Conservation (phyloP, 2,113 vertebrate species). For the Gasterosteus aculeatus region DNA sequence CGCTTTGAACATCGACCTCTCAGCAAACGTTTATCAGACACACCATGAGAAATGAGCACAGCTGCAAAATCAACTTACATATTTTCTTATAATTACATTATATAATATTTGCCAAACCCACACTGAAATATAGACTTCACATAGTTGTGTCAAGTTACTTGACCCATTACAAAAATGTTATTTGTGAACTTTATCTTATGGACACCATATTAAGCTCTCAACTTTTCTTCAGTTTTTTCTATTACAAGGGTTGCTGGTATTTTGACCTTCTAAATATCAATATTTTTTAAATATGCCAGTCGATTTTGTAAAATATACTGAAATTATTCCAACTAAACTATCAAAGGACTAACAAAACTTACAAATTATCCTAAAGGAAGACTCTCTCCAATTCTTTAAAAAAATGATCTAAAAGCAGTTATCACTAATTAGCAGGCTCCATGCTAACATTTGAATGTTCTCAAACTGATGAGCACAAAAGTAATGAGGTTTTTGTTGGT, state of each 20-base stretch:
- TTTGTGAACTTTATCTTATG: background rate
- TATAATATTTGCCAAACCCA: background rate
- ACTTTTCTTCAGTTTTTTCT: too few species aligned
- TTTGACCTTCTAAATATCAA: too few species aligned
- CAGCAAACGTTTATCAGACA: background rate
- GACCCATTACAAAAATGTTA: background rate
- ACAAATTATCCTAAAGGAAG: background rate
- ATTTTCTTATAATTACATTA: background rate
- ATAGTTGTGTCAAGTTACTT: background rate
- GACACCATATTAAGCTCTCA: background rate
- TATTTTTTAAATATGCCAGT: too few species aligned
- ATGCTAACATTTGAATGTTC: background rate
- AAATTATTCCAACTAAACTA: too few species aligned
- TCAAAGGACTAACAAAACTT: too few species aligned
- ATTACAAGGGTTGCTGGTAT: too few species aligned
- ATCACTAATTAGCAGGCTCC: background rate
- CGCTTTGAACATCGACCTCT: background rate
- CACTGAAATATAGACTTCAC: background rate
- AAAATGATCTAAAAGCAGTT: background rate
- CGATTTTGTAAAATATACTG: too few species aligned
- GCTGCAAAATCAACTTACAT: background rate
- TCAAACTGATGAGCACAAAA: too few species aligned
- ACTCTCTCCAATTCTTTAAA: background rate
- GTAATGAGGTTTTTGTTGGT: background rate
- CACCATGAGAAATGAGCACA: background rate